Percentiles rank a stretch among this genome's conserved stretches.
Conservation (phyloP, 2,113 vertebrate species). For the Monarcha castaneiventris region DNA sequence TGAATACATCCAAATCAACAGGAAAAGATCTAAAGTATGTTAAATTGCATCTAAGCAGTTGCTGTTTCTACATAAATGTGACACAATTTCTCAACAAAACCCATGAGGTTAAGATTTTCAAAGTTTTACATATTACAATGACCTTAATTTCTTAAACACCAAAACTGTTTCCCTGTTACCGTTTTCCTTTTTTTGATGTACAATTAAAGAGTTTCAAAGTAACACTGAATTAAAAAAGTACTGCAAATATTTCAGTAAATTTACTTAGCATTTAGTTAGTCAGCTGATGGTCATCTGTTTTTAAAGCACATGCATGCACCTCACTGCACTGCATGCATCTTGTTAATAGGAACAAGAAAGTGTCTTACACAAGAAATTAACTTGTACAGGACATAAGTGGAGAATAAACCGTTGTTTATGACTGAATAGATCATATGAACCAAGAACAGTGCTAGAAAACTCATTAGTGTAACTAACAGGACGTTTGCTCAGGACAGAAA, state of each 20-base stretch:
- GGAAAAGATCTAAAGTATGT: rapidly evolving
- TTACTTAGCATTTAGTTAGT: background rate
- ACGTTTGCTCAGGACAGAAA: background rate
- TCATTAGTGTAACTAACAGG: background rate
- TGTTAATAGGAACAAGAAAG: background rate
- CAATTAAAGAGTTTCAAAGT: background rate
- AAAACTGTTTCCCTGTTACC: background rate
- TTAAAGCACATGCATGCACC: background rate
- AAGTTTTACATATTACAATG: background rate
- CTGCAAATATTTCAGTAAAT: background rate
- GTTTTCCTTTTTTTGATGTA: background rate
- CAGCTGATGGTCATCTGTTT: background rate
- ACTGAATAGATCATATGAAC: background rate
- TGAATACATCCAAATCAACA: background rate
- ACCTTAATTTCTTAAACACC: background rate
- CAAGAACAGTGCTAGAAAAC: background rate
- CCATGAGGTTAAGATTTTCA: background rate
- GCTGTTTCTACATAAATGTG: background rate
- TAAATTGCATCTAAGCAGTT: background rate
- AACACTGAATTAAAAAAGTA: background rate
- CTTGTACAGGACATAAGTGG: background rate
- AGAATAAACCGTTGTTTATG: background rate
- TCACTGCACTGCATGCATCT: background rate
- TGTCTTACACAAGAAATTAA: background rate
- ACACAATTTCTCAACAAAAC: background rate